Conservation (phyloP, 2,113 vertebrate species). For the Lophura nycthemera region DNA sequence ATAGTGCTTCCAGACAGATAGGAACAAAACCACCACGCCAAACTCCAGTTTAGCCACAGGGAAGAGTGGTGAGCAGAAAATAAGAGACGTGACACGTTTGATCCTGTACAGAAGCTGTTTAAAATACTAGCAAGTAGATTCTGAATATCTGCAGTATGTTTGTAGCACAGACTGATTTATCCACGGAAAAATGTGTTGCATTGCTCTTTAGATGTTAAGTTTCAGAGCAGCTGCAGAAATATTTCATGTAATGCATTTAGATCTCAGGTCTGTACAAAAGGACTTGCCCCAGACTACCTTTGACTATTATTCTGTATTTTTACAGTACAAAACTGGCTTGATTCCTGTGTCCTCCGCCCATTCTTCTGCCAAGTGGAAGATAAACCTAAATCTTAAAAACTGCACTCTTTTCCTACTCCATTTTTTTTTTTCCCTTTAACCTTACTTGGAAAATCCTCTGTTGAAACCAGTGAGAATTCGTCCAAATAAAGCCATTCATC, state of each 20-base stretch:
- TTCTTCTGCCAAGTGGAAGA: background rate
- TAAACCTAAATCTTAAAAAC: background rate
- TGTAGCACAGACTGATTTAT: background rate
- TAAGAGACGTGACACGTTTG: background rate
- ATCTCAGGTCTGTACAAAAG: background rate
- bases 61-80: background rate
- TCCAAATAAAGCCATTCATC: conserved; percentile 10
- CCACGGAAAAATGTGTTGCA: background rate
- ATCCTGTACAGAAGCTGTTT: background rate
- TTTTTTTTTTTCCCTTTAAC: background rate
- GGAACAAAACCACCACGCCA: background rate
- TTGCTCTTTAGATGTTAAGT: background rate
- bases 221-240: background rate
- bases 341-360: background rate
- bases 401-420: background rate
- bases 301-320: background rate
- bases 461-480: background rate
- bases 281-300: background rate
- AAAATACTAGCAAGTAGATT: background rate
- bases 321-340: background rate
- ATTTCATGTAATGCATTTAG: background rate
- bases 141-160: background rate
- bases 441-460: background rate
- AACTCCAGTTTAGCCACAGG: background rate
- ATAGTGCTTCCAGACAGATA: background rate